Base-by-base conservation (phyloP, 1,140 invertebrate genomes). In the Drosophila baimaii region DNA sequence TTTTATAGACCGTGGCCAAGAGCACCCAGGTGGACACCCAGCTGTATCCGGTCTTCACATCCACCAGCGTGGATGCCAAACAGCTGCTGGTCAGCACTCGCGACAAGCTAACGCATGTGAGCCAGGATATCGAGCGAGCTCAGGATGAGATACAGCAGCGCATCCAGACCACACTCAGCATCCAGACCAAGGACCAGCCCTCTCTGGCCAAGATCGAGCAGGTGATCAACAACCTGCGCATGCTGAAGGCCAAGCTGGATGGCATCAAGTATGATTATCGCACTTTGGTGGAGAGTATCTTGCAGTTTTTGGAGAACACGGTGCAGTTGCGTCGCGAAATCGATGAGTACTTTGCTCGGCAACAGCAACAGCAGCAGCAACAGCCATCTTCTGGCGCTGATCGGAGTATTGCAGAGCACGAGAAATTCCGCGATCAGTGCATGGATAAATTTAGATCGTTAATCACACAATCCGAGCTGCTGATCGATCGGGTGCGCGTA, bases 1-100 rank as follows among this genome's bases (percentile, higher is more conserved):
- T 12, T 10, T 81, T 92, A 0, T 91, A 97, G 96, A 96, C 95
- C 27, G 94, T 97, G 71, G 94, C 95, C 77, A 95, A 94, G 94
- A 95, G 95, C 74, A 94, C 95, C n/a, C 95, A 95, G 92, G 93
- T 96, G 78, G 95, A 96, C 81, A 93, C 94, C 55, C 95, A 96
- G 71, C 92, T 97, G 61, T 97, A 97, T 93, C 96, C 96, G 15
- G 93, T 96, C 19, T 94, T 97, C 62, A 95, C 94, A 43, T 94
- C 94, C 31, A 93, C 94, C 59, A 94, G 95, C 2, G 93, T 93
- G 37, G 94, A 94, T 66, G 93, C 94, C 29, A 92, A 93, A 55
- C 93, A 94, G 44, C 92, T 97, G 33, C 93, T 95, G 77, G 92
- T 93, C 46, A 79, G 52, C 52, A 90, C 90, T 5, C 66, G 72